Base-by-base conservation (phyloP, 2,888 invertebrate species). In the Acanthosoma haemorrhoidale region DNA sequence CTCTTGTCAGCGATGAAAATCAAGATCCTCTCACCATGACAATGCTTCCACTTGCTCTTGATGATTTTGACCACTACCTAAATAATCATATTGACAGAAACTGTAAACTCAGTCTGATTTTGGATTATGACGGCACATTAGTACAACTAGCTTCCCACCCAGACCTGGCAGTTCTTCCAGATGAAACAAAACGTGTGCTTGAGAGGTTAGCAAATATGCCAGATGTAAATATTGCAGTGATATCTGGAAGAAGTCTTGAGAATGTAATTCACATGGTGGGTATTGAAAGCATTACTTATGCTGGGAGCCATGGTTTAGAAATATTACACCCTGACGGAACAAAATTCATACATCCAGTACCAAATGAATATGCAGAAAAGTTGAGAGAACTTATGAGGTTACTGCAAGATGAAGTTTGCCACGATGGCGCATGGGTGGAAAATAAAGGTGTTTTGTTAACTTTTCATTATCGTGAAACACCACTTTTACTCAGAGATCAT, bases 61-160 rank as follows among this genome's bases (percentile, higher is more conserved):
- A 80, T 41, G 80, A 80, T 71, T 80, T 80, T 75, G 79, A 80
- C 72, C 75, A 78, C 38, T 76, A 76, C 68, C 71, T 77, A 57
- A 75, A 74, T 68, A 75, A 76, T 69, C 80, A 80, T 70, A 77
- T 81, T 36, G 80, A 78, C 32, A 77, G 78, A 60, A 76, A 76
- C 5, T 77, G 78, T 38, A 80, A 80, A 71, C 75, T 81, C n/a
- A 79, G 79, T 66, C 74, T 82, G 15, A 78, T 82, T 32, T 76
- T 82, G 38, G 81, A 81, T 73, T 82, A 81, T 73, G 82, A 82
- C 74, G 81, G 81, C 15, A 81, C 81, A 2, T 75, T 82, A 38
- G 79, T 80, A 8, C 80, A 79, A 36, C 77, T 81, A 63, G 80
- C 80, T 3, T 78, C 79, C 5, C 80, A 80, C 70, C 81, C 81